Evolutionary conservation across 2,888 invertebrate species (phyloP).

Genomic region (Sipha maydis): DNA sequence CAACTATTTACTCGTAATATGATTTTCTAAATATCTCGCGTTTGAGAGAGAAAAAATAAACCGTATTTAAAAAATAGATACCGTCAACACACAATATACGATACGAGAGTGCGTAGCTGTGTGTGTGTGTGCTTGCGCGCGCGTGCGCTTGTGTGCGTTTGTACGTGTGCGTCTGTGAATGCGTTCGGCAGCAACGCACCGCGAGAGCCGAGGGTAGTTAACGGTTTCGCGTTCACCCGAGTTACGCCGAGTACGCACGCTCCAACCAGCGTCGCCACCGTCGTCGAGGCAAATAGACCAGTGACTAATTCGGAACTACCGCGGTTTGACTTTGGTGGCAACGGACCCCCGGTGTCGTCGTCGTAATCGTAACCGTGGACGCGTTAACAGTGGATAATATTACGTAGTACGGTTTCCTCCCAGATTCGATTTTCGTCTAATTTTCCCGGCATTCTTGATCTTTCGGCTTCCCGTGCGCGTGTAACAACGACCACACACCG

Average conservation of each 20-base stretch:
- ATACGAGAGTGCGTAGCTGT: not conserved
- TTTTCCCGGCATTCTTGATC: no score
- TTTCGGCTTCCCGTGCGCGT: no score
- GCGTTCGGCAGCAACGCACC: not conserved
- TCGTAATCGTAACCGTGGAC: not conserved
- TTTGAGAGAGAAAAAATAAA: not conserved
- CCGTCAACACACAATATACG: no score
- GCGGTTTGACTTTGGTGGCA: constrained; percentile 20
- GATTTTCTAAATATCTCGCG: not conserved
- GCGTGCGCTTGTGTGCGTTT: no score
- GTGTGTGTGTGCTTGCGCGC: not conserved
- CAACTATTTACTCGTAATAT: no score
- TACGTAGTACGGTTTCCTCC: no score
- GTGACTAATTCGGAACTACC: constrained; percentile 36
- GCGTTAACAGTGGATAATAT: no score
- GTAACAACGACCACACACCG: no score
- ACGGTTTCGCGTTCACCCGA: constrained; percentile 29
- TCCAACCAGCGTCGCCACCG: not conserved
- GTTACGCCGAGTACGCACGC: constrained; percentile 19
- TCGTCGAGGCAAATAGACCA: not conserved
- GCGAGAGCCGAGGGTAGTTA: constrained; percentile 6
- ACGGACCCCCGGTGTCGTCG: not conserved
- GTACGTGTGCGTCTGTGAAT: not conserved
- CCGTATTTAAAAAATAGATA: not conserved
- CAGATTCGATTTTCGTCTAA: no score